Evolutionary conservation across 2,888 invertebrate species (phyloP).

Genomic region (Atethmia centrago): DNA sequence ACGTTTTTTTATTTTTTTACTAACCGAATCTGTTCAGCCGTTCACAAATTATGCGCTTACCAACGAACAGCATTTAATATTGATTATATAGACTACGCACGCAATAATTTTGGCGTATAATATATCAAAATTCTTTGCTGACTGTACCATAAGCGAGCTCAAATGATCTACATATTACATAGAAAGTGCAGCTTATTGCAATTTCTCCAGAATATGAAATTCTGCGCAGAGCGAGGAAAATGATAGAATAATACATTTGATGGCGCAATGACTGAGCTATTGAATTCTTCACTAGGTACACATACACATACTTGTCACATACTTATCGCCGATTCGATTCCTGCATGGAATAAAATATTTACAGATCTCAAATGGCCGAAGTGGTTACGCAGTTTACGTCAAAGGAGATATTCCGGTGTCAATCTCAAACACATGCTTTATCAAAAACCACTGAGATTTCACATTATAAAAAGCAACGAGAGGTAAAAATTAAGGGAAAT

Average conservation of each 20-base stretch:
- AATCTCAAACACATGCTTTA: neutral
- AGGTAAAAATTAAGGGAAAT: neutral
- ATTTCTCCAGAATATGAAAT: constrained; percentile 39
- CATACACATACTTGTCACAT: no score
- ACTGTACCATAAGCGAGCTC: constrained; percentile 9
- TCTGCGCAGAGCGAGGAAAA: constrained; percentile 16
- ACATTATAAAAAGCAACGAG: neutral
- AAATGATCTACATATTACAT: constrained; percentile 30
- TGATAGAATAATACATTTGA: constrained; percentile 30
- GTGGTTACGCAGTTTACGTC: neutral
- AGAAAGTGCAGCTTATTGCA: constrained; percentile 48
- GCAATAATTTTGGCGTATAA: neutral
- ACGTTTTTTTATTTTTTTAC: no score
- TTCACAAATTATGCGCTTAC: no score
- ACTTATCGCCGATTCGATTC: neutral
- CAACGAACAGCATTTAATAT: no score
- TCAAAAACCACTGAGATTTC: neutral
- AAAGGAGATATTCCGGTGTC: neutral
- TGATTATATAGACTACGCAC: no score
- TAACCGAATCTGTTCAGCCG: no score
- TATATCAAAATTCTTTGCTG: neutral
- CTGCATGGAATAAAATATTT: neutral
- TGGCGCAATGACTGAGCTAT: neutral
- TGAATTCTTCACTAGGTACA: neutral
- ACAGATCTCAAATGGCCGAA: neutral